These are phyloP conservation scores for Camponotus floridanus DNA, from an alignment of 1,140 invertebrate species.

Conservation along the genomic window DNA sequence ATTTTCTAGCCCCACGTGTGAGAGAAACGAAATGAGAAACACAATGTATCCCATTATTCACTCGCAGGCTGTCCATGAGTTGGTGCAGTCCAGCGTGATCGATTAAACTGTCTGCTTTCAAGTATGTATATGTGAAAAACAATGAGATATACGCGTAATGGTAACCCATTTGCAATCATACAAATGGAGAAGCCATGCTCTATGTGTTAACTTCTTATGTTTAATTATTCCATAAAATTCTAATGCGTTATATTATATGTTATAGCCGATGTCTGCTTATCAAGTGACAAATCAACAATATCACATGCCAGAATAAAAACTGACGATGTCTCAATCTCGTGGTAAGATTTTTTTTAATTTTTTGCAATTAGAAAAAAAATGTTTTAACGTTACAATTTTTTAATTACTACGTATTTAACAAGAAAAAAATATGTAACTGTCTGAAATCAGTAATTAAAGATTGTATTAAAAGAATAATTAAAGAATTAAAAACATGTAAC, in stretches of 20 bases:
- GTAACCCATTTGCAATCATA: slow-evolving; percentile 44
- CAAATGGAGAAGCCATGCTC: slow-evolving; percentile 45
- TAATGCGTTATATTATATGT: slow-evolving; percentile 57
- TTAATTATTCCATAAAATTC: slow-evolving; percentile 50
- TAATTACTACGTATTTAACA: neutral
- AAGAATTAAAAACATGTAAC: neutral
- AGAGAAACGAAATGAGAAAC: too few species aligned
- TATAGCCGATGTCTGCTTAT: slow-evolving; percentile 52
- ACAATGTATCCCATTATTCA: too few species aligned
- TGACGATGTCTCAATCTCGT: neutral
- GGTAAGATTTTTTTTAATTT: neutral
- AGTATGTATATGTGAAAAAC: slow-evolving; percentile 39
- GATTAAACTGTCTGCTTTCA: slow-evolving; percentile 37
- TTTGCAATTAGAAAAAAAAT: too few species aligned
- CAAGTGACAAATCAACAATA: slow-evolving; percentile 49
- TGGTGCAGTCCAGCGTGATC: neutral
- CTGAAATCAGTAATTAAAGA: neutral
- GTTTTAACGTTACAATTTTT: too few species aligned
- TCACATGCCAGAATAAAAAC: slow-evolving; percentile 11
- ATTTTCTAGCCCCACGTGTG: too few species aligned
- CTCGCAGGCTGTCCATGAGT: neutral
- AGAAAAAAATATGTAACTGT: neutral
- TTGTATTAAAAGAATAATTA: neutral
- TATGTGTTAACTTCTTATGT: slow-evolving; percentile 49
- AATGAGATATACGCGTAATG: slow-evolving; percentile 30